Evolutionary conservation across 1,140 invertebrate species (phyloP).

Genomic region (Diplogasteroides magnus): DNA sequence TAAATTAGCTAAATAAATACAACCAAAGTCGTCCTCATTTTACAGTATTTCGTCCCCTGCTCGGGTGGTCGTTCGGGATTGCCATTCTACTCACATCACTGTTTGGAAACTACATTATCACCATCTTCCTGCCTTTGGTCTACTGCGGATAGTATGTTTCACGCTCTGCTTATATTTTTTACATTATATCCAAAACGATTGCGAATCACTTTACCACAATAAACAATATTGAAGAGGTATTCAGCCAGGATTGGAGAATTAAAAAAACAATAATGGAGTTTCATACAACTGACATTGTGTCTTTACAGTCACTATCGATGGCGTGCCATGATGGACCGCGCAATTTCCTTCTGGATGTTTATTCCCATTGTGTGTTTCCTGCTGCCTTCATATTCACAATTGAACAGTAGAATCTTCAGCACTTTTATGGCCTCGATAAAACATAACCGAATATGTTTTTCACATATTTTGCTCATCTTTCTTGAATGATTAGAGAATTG

Average conservation of each 20-base stretch:
- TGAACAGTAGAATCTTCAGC: not conserved
- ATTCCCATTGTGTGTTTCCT: constrained; percentile 31
- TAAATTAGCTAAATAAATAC: too few species aligned
- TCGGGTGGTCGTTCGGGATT: constrained; percentile 31
- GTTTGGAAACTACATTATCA: constrained; percentile 39
- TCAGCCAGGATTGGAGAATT: too few species aligned
- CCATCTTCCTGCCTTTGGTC: constrained; percentile 29
- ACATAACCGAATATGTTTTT: too few species aligned
- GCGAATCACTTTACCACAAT: not conserved
- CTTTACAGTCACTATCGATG: constrained; percentile 18
- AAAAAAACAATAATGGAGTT: too few species aligned
- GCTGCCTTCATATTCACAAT: not conserved
- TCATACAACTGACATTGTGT: too few species aligned
- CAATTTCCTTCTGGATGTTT: constrained; percentile 37
- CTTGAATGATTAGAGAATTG: not conserved
- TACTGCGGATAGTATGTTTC: constrained; percentile 10
- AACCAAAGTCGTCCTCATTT: too few species aligned
- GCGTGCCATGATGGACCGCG: constrained; percentile 34
- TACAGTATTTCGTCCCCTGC: constrained; percentile 23
- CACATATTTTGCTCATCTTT: too few species aligned
- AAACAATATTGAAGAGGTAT: not conserved
- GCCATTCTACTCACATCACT: constrained; percentile 30
- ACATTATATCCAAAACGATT: too few species aligned
- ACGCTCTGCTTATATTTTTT: too few species aligned
- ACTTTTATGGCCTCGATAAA: not conserved